Evolutionary conservation across 2,888 invertebrate species (phyloP).

Genomic region (Pollenia labialis): DNA sequence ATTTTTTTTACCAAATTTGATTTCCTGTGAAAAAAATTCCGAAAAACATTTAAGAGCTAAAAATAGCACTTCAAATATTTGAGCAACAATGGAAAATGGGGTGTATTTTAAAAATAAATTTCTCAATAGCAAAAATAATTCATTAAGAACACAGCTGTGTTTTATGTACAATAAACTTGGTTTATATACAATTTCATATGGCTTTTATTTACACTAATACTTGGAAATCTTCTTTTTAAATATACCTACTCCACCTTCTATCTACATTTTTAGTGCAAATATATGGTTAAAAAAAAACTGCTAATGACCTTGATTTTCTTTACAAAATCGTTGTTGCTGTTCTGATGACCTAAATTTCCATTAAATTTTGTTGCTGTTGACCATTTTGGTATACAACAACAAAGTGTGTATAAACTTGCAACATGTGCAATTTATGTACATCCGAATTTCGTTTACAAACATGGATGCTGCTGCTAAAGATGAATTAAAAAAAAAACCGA

Average conservation of each 20-base stretch:
- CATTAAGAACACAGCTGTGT: slow-evolving; percentile 51
- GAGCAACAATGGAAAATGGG: neutral
- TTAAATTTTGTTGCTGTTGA: slow-evolving; percentile 26
- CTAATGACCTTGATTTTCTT: slow-evolving; percentile 68
- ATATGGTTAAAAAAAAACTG: slow-evolving; percentile 37
- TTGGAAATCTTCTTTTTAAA: neutral
- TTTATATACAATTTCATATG: slow-evolving; percentile 9
- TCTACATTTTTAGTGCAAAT: neutral
- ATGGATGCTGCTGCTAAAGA: slow-evolving; percentile 4
- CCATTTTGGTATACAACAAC: slow-evolving; percentile 40
- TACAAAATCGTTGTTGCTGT: slow-evolving; percentile 47
- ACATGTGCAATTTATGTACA: slow-evolving; percentile 46
- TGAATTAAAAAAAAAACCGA: neutral
- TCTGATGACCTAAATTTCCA: slow-evolving; percentile 69
- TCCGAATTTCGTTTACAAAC: neutral
- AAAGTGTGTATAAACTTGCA: slow-evolving; percentile 30
- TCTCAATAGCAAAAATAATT: slow-evolving; percentile 22
- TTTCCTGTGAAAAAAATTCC: neutral
- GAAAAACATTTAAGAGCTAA: neutral
- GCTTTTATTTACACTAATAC: neutral
- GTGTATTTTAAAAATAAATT: slow-evolving; percentile 28
- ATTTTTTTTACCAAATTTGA: neutral
- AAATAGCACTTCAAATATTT: slow-evolving; percentile 23
- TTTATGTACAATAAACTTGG: slow-evolving; percentile 37
- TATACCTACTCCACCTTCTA: neutral